A percentile compares a stretch with the other conserved stretches of the same genome.
These are phyloP conservation scores for Drosophila ananassae DNA, from an alignment of 1,140 invertebrate species.

Conservation along the genomic window DNA sequence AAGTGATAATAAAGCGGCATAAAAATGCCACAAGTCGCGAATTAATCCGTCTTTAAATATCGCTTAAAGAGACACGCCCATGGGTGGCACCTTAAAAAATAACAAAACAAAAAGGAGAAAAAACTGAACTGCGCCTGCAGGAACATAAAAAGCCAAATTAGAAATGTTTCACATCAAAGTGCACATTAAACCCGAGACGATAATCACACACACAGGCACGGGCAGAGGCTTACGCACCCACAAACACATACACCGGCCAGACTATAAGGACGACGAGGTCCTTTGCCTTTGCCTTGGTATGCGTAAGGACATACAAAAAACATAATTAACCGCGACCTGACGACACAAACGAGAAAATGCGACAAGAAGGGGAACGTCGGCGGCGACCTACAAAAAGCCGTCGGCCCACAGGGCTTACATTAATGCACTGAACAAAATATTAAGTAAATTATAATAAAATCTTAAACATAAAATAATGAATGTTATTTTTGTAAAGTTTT, in stretches of 20 bases:
- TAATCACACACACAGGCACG: constrained; percentile 56
- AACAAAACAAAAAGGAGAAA: neutral
- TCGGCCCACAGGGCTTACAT: constrained; percentile 20
- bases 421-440: constrained; percentile 5
- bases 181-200: constrained; percentile 77
- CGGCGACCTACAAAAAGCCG: constrained; percentile 43
- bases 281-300: constrained; percentile 44
- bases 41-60: constrained; percentile 54
- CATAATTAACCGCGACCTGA: constrained; percentile 78
- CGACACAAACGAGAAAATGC: constrained; percentile 32
- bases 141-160: constrained; percentile 71
- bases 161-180: constrained; percentile 82
- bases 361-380: constrained; percentile 11
- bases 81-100: neutral
- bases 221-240: constrained; percentile 14
- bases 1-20: constrained; percentile 49
- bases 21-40: constrained; percentile 35
- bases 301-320: constrained; percentile 69
- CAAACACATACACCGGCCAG: constrained; percentile 19
- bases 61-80: constrained; percentile 1
- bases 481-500: no score
- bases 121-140: constrained; percentile 4
- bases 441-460: neutral
- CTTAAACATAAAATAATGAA: neutral
- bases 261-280: constrained; percentile 20